A percentile compares a stretch with the other conserved stretches of the same genome.
phyloP scores from a whole-genome alignment of 2,797 vertebrate genomes.

The Rhinogobio ventralis region DNA sequence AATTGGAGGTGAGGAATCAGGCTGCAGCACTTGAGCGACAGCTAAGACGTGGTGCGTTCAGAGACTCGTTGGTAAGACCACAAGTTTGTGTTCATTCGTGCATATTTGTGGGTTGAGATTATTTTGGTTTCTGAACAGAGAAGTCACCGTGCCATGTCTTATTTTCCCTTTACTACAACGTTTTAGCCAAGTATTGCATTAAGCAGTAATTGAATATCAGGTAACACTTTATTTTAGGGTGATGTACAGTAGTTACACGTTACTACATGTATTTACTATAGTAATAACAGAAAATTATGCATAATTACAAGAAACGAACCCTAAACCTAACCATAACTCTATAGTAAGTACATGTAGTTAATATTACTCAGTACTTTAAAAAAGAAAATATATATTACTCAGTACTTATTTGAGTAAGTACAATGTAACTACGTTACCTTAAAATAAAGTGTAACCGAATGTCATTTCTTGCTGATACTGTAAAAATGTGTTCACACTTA shows the following conservation, averaged over 20 bases:
- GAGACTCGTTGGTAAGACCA: slow-evolving; percentile 87
- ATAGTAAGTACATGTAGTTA: too few relatives aligned
- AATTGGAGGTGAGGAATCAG: slow-evolving; percentile 90
- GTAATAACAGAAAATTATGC: too few relatives aligned
- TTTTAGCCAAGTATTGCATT: background rate
- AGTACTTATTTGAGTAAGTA: too few relatives aligned
- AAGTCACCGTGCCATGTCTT: background rate
- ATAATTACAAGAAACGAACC: too few relatives aligned
- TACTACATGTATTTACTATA: too few relatives aligned
- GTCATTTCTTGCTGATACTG: background rate
- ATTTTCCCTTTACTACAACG: background rate
- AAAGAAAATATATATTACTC: too few relatives aligned
- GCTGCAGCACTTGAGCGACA: slow-evolving; percentile 85
- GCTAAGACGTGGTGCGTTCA: slow-evolving; percentile 83
- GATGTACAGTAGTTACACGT: too few relatives aligned
- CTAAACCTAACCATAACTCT: too few relatives aligned
- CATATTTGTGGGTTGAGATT: background rate
- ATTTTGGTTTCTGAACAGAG: background rate
- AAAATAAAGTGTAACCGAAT: background rate
- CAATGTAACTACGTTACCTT: too few relatives aligned
- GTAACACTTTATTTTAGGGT: too few relatives aligned
- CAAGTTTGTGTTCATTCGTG: background rate
- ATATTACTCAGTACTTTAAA: too few relatives aligned
- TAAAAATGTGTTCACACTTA: background rate
- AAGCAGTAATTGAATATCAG: background rate